A percentile compares a stretch with the other conserved stretches of the same genome.
Evolutionary conservation across 2,113 vertebrate genomes (phyloP).

Genomic region (Sinosuthora webbiana): DNA sequence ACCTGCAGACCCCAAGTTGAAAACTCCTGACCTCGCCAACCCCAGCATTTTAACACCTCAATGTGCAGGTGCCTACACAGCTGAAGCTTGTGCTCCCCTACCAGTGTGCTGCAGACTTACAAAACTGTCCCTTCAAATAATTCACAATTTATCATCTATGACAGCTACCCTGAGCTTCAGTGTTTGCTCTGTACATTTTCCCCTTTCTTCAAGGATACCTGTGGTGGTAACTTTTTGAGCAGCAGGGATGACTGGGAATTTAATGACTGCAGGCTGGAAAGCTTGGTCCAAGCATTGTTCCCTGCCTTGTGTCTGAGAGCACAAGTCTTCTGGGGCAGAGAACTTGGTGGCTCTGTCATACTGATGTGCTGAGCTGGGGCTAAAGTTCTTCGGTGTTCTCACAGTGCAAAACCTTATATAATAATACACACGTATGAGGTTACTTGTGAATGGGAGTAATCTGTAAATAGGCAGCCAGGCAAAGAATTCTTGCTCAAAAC

Average conservation of each 20-base stretch:
- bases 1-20: not conserved
- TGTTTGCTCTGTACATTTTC: not conserved
- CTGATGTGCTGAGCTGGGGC: not conserved
- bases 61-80: not conserved
- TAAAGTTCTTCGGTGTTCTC: not conserved
- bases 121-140: not conserved
- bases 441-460: not conserved
- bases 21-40: not conserved
- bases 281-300: not conserved
- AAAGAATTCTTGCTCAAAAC: conserved; percentile 19
- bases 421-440: not conserved
- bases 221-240: not conserved
- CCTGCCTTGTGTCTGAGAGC: not conserved
- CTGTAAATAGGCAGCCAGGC: not conserved
- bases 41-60: not conserved
- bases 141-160: not conserved
- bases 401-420: not conserved
- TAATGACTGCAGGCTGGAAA: not conserved
- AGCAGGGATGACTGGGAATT: not conserved
- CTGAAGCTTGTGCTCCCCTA: not conserved
- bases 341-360: not conserved
- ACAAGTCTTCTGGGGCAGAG: not conserved
- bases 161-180: not conserved
- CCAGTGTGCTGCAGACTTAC: not conserved
- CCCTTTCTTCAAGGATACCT: not conserved